These are phyloP conservation scores for Gallinago jamesoni DNA, from an alignment of 2,113 vertebrate genomes.

Conservation along the genomic window DNA sequence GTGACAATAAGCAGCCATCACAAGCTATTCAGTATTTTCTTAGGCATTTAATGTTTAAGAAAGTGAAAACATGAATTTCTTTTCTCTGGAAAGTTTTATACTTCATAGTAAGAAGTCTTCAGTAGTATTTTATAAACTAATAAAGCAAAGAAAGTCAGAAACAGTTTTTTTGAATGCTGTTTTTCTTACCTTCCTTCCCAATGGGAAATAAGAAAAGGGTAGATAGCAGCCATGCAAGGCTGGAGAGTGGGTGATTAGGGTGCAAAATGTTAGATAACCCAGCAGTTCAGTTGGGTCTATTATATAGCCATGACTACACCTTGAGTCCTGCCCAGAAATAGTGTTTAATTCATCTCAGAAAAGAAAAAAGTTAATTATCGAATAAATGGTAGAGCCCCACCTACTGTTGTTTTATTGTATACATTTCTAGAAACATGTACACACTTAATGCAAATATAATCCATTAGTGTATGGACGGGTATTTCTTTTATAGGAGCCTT, in stretches of 20 bases:
- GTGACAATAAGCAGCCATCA: background rate
- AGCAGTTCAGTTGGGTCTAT: background rate
- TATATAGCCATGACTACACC: background rate
- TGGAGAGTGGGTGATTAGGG: background rate
- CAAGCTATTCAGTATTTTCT: background rate
- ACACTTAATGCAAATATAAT: background rate
- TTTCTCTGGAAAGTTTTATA: background rate
- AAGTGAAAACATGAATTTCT: background rate
- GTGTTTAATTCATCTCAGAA: background rate
- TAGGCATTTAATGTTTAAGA: background rate
- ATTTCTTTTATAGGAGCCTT: background rate
- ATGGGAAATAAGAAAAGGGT: background rate
- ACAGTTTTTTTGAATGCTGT: background rate
- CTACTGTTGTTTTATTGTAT: background rate
- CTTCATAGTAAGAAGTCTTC: background rate
- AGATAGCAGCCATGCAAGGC: background rate
- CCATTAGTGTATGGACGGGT: background rate
- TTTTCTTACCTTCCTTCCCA: background rate
- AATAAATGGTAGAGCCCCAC: slow-evolving; percentile 28
- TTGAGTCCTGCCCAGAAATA: background rate
- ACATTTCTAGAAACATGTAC: background rate
- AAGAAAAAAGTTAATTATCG: background rate
- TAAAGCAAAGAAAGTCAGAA: background rate
- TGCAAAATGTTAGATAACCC: background rate
- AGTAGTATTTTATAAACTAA: background rate